Evolutionary conservation across 2,113 vertebrate genomes (phyloP).

Genomic region (Melanostigma gelatinosum): DNA sequence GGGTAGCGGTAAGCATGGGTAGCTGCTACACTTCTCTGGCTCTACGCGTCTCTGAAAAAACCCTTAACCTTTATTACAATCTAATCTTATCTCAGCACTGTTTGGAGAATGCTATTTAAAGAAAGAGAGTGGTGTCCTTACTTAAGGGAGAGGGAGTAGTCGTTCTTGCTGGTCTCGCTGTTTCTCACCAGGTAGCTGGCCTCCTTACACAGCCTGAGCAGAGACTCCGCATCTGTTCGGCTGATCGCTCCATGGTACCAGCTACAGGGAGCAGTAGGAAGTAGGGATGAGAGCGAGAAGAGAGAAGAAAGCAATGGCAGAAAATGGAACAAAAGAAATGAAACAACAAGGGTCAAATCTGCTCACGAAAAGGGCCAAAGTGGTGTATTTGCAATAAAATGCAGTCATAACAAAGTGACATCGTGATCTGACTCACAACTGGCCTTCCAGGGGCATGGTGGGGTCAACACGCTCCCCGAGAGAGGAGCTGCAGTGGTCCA

Average conservation of each 20-base stretch:
- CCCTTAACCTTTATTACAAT: background rate
- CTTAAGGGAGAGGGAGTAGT: conserved; percentile 98
- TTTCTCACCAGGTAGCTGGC: conserved; percentile 98
- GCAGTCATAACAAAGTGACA: background rate
- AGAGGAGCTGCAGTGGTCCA: conserved; percentile 86
- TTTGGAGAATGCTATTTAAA: conserved; percentile 2
- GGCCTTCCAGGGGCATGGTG: conserved; percentile 92
- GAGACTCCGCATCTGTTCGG: conserved; percentile 92
- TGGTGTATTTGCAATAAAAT: background rate
- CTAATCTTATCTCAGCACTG: background rate
- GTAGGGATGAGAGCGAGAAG: background rate
- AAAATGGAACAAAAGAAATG: background rate
- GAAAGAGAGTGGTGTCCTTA: conserved; percentile 81
- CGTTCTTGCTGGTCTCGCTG: conserved; percentile 98
- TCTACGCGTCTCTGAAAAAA: background rate
- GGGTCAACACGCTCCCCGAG: conserved; percentile 94
- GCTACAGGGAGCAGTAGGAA: conserved; percentile 73
- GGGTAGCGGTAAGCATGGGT: background rate
- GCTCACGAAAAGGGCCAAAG: background rate
- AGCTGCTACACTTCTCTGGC: conserved; percentile 6
- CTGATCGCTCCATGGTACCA: conserved; percentile 99
- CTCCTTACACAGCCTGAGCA: conserved; percentile 96
- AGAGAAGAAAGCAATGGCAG: background rate
- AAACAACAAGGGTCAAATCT: background rate
- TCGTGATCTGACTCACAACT: conserved; percentile 89